Evolutionary conservation across 2,797 vertebrate species (phyloP).

Genomic region (Pristis pectinata): DNA sequence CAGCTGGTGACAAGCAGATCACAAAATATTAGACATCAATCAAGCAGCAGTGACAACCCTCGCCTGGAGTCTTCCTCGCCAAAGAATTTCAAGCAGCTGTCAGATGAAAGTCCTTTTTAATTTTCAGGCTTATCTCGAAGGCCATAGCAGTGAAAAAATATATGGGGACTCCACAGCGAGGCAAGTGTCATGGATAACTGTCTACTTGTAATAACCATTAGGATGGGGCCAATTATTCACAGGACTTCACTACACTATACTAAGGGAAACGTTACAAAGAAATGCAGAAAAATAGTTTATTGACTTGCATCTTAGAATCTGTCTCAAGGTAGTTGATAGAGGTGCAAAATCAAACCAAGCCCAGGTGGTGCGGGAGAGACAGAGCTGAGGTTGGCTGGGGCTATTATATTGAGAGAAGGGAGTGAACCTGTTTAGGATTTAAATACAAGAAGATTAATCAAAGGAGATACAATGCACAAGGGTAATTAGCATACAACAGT

Average conservation of each 20-base stretch:
- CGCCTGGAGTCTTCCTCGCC: not conserved
- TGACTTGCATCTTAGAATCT: not conserved
- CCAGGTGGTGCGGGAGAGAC: not conserved
- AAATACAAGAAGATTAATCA: not conserved
- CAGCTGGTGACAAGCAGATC: not conserved
- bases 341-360: not conserved
- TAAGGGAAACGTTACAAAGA: not conserved
- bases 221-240: not conserved
- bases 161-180: too few relatives aligned
- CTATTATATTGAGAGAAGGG: not conserved
- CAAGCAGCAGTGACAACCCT: not conserved
- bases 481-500: too few relatives aligned
- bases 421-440: not conserved
- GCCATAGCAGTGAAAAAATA: not conserved
- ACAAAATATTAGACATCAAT: not conserved
- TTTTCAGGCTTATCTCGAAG: not conserved
- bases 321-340: not conserved
- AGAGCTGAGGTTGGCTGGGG: not conserved
- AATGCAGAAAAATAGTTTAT: not conserved
- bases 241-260: not conserved
- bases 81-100: not conserved
- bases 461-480: too few relatives aligned
- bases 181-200: not conserved
- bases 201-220: not conserved
- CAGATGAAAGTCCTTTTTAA: conserved; percentile 1